These are phyloP conservation scores for Plecturocebus donacophilus DNA, from an alignment of 2,113 vertebrate species.

Conservation along the genomic window DNA sequence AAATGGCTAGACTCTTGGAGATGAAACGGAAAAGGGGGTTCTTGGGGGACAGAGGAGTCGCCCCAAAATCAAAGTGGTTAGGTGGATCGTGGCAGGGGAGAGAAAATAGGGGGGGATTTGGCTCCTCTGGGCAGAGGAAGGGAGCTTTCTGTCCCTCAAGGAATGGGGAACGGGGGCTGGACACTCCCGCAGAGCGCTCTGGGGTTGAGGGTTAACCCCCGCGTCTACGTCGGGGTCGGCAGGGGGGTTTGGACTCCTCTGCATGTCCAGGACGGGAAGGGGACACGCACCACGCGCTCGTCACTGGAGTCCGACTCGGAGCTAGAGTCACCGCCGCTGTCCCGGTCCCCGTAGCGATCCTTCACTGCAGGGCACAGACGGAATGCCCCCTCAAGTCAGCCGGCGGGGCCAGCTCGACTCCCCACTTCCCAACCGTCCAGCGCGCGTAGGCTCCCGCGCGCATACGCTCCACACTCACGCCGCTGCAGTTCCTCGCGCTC, in stretches of 20 bases:
- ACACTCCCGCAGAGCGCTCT: background rate
- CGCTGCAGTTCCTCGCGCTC: constrained; percentile 93
- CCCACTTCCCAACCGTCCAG: rapidly evolving
- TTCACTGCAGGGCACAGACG: constrained; percentile 85
- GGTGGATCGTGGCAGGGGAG: background rate
- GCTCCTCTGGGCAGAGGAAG: background rate
- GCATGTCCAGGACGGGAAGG: no score
- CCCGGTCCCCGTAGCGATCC: constrained; percentile 88
- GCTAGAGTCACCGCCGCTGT: constrained; percentile 80
- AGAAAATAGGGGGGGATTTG: rapidly evolving
- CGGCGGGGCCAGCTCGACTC: background rate
- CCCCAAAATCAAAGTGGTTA: background rate
- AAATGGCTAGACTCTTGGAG: background rate
- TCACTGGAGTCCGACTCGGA: constrained; percentile 89
- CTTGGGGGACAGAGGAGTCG: background rate
- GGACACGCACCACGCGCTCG: constrained; percentile 86
- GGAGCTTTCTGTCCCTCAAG: background rate
- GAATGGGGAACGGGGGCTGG: background rate
- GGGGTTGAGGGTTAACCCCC: background rate
- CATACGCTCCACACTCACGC: constrained; percentile 85
- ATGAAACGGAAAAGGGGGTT: no score
- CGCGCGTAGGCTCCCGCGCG: background rate
- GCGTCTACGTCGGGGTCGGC: background rate
- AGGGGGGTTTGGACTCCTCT: background rate
- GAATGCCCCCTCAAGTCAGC: background rate